These are phyloP conservation scores for Rhagium mordax DNA, from an alignment of 2,888 invertebrate species.

Conservation along the genomic window DNA sequence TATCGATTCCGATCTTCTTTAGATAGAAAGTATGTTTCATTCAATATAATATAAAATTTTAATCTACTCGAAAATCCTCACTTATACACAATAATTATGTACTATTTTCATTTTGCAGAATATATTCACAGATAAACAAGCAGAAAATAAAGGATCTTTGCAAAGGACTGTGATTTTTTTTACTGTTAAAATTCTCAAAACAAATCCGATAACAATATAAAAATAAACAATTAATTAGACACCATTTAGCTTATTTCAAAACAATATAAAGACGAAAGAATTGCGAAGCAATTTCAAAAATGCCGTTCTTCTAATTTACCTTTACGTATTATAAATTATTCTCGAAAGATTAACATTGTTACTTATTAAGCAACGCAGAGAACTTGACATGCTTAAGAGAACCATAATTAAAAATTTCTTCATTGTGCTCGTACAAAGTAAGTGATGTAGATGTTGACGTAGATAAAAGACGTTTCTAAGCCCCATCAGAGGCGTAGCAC, in stretches of 20 bases:
- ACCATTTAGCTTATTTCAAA: not conserved
- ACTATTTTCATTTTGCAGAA: too few species aligned
- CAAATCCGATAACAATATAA: not conserved
- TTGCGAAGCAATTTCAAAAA: not conserved
- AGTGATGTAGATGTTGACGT: constrained; percentile 4
- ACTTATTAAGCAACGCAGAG: constrained; percentile 10
- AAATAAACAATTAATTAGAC: not conserved
- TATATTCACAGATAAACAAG: too few species aligned
- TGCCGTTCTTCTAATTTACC: constrained; percentile 4
- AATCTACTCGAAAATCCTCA: too few species aligned
- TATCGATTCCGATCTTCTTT: too few species aligned
- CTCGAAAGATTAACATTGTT: constrained; percentile 1
- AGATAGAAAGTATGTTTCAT: too few species aligned
- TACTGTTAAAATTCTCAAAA: not conserved
- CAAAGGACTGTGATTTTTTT: too few species aligned
- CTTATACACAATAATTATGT: too few species aligned
- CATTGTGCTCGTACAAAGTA: constrained; percentile 1
- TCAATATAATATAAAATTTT: too few species aligned
- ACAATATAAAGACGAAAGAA: not conserved
- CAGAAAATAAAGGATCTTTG: too few species aligned
- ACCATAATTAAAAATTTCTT: constrained; percentile 27
- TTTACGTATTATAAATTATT: not conserved
- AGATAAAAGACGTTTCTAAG: not conserved
- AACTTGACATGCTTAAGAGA: constrained; percentile 22
- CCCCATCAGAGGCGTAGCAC: not conserved